These are phyloP conservation scores for Pogonocichla stellata DNA, from an alignment of 2,113 vertebrate genomes.

Conservation along the genomic window DNA sequence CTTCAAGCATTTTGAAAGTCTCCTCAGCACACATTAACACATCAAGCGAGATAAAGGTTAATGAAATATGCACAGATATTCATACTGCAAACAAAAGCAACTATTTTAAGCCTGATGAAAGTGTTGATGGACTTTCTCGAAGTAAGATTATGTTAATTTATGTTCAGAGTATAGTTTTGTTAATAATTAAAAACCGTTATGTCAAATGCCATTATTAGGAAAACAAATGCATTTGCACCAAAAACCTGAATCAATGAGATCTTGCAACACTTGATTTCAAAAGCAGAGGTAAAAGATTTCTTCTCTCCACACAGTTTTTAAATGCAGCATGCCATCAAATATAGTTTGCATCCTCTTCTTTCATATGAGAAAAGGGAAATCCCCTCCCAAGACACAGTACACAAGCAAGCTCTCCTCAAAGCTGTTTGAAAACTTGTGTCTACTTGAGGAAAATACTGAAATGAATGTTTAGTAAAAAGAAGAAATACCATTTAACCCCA, in stretches of 20 bases:
- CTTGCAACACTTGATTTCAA: neutral
- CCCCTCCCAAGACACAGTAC: neutral
- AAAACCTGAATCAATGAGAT: neutral
- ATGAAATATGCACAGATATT: neutral
- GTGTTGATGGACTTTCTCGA: neutral
- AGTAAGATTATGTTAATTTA: neutral
- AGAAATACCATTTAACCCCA: neutral
- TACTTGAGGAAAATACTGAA: neutral
- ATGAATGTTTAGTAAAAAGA: neutral
- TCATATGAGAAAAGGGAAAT: neutral
- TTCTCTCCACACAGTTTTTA: neutral
- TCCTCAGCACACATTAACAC: neutral
- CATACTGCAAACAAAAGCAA: neutral
- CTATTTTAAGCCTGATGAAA: neutral
- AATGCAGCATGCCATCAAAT: neutral
- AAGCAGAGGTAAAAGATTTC: neutral
- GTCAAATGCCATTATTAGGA: neutral
- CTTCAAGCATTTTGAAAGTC: neutral
- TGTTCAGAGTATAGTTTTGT: neutral
- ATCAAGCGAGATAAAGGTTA: neutral
- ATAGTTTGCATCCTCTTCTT: neutral
- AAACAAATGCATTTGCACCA: neutral
- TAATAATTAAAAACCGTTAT: accelerated
- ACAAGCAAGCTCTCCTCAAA: neutral
- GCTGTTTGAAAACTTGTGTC: neutral